Conservation (phyloP, 2,797 vertebrate genomes). For the Garrulus glandarius region DNA sequence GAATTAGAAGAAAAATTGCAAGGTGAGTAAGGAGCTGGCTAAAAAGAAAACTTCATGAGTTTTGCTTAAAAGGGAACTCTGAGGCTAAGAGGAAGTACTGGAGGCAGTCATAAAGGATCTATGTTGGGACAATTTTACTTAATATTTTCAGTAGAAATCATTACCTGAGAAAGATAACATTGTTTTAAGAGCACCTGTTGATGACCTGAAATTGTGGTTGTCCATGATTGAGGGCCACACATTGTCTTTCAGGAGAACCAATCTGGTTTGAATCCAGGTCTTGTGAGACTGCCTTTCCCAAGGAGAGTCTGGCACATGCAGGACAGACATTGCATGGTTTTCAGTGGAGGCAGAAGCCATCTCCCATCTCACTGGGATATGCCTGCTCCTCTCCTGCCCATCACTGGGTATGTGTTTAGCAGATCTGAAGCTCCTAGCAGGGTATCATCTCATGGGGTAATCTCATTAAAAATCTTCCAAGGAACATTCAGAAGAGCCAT, state of each 20-base stretch:
- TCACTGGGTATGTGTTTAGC: not conserved
- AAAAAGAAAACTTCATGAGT: not conserved
- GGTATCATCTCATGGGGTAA: not conserved
- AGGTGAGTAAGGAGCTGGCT: conserved; percentile 42
- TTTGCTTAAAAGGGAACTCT: not conserved
- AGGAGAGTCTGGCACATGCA: not conserved
- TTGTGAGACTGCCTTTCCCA: not conserved
- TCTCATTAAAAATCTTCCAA: not conserved
- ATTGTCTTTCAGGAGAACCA: not conserved
- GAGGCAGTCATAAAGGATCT: not conserved
- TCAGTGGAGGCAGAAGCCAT: not conserved
- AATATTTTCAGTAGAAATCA: not conserved
- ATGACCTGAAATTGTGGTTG: not conserved
- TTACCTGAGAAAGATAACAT: not conserved
- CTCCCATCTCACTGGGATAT: not conserved
- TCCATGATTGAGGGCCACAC: not conserved
- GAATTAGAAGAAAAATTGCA: conserved; percentile 51
- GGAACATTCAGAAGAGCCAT: not conserved
- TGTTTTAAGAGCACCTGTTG: not conserved
- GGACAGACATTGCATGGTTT: not conserved
- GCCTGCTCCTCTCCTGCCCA: not conserved
- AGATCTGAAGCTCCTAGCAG: not conserved
- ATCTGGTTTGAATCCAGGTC: not conserved
- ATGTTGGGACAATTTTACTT: not conserved
- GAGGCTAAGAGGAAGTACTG: not conserved